Evolutionary conservation across 1,140 invertebrate genomes (phyloP), one percentile per base, ranked within the genome.

Genomic region (Euglossa dilemma): DNA sequence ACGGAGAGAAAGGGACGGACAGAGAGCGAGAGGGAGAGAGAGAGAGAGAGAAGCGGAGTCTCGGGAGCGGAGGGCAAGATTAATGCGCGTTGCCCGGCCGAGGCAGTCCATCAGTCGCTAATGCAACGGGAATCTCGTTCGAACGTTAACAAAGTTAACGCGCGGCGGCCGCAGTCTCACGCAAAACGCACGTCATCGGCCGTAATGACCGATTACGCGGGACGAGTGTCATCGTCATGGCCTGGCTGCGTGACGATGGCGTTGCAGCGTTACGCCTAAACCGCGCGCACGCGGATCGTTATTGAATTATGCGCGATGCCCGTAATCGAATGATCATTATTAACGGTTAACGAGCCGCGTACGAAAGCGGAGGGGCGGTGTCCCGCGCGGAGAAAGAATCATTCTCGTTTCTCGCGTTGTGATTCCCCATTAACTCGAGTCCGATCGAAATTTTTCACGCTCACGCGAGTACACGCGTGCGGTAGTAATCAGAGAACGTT

Each of bases 291-390:
- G 84, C 83, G 88, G 91, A 93, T 94, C 93, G 92, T 94, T 94
- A 94, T 94, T 94, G 91, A 94, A 94, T 94, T 93, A 94, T 91
- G 91, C 90, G 91, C 88, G 89, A 90, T 81, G 87, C 90, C 91
- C 90, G 92, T 94, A 93, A 94, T 92, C 92, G 92, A 94, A 93
- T 93, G 90, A 93, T 93, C 93, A 93, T 93, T 93, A 91, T 91
- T 91, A 87, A 87, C 74, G 87, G 92, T 93, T 93, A 93, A 94
- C 93, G 92, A 93, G 91, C 88, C 89, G 52, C 57, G 67, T 56
- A 56, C 23, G 9, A n/a, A 69, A 36, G 50, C 61, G 61, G 8
- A 45, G 25, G 45, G 50, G 80, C 28, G 25, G 12, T 14, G 64
- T 54, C 36, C 20, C 20, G 18, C 18, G 18, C 4, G 61, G 11